phyloP scores from a whole-genome alignment of 2,113 vertebrate genomes.

The Mustelus asterias region DNA sequence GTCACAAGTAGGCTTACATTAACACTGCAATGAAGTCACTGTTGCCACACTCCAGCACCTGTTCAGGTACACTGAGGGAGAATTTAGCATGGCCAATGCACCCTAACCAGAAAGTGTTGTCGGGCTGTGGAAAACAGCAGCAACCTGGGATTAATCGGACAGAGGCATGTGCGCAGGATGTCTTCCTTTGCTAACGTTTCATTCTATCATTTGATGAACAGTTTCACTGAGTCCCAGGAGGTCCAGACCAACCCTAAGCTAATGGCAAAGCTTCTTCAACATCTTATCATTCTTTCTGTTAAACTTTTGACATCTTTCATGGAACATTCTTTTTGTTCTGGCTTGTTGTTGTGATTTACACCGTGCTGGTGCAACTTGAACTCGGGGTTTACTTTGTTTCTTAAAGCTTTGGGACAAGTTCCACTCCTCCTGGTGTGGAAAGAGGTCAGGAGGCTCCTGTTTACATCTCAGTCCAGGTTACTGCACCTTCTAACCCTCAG shows the following conservation, averaged over 20 bases:
- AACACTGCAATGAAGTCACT: too few species aligned
- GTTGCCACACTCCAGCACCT: too few species aligned
- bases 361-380: not conserved
- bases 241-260: not conserved
- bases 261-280: not conserved
- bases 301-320: not conserved
- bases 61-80: too few species aligned
- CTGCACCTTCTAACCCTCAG: not conserved
- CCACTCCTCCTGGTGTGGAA: not conserved
- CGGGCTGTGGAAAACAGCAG: not conserved
- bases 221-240: too few species aligned
- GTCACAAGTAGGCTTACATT: too few species aligned
- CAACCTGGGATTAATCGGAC: not conserved
- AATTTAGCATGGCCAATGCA: too few species aligned
- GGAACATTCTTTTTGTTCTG: not conserved
- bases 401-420: not conserved
- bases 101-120: not conserved
- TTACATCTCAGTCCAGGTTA: not conserved
- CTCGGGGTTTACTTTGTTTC: not conserved
- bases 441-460: not conserved
- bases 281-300: not conserved
- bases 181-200: not conserved
- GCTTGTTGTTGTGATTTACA: not conserved
- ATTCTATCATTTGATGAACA: not conserved
- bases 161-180: not conserved